phyloP scores from a whole-genome alignment of 2,797 vertebrate genomes.

The Intellagama lesueurii region DNA sequence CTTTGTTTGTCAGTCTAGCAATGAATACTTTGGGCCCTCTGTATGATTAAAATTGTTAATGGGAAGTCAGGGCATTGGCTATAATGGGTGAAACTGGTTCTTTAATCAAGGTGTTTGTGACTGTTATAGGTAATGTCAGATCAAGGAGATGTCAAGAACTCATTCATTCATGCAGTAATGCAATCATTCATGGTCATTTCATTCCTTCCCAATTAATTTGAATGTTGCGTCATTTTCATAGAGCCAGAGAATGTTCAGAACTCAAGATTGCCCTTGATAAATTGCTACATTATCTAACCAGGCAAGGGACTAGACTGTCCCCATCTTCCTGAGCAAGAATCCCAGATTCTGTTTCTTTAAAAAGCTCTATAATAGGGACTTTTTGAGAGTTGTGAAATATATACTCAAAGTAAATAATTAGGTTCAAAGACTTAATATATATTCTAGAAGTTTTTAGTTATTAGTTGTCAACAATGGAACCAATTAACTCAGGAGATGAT shows the following conservation, averaged over 20 bases:
- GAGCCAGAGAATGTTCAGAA: slow-evolving; percentile 3
- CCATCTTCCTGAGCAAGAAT: background rate
- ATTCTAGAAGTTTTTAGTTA: too few species aligned
- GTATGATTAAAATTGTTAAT: slow-evolving; percentile 10
- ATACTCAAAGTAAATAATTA: background rate
- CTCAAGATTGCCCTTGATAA: slow-evolving; percentile 9
- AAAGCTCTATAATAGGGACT: background rate
- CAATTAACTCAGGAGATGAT: too few species aligned
- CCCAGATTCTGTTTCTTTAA: background rate
- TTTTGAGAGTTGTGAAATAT: background rate
- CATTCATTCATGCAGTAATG: slow-evolving; percentile 12
- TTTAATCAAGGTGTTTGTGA: slow-evolving; percentile 32
- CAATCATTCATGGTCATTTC: background rate
- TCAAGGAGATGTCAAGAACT: slow-evolving; percentile 3
- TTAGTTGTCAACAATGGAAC: too few species aligned
- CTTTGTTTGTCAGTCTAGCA: slow-evolving; percentile 37
- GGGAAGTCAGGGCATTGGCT: slow-evolving; percentile 33
- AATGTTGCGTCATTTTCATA: background rate
- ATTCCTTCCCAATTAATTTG: slow-evolving; percentile 5
- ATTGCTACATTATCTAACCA: slow-evolving; percentile 3
- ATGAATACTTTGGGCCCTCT: slow-evolving; percentile 27
- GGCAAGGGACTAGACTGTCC: slow-evolving; percentile 7
- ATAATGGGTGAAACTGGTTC: slow-evolving; percentile 15
- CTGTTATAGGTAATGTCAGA: slow-evolving; percentile 9
- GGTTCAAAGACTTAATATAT: background rate